Evolutionary conservation across 2,888 invertebrate species (phyloP).

Genomic region (Aspidapion aeneum): DNA sequence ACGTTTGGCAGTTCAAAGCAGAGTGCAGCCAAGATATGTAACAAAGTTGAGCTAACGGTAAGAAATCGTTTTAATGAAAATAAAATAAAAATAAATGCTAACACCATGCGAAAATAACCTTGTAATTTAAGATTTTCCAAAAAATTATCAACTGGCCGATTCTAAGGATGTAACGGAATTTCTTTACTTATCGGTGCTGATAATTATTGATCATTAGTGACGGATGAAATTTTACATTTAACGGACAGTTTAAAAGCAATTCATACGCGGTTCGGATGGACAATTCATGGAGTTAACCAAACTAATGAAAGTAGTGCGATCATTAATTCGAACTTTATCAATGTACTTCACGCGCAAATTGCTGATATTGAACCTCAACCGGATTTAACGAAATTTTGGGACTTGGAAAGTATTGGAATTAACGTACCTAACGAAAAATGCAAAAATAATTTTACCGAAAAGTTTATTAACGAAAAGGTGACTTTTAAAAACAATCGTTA

Average conservation of each 20-base stretch:
- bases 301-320: neutral
- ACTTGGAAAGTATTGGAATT: neutral
- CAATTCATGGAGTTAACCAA: neutral
- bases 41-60: neutral
- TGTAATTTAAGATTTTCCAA: neutral
- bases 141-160: neutral
- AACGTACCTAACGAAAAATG: neutral
- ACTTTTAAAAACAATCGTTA: conserved; percentile 9
- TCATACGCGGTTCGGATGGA: neutral
- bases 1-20: neutral
- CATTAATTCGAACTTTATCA: neutral
- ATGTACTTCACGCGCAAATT: neutral
- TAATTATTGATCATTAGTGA: neutral
- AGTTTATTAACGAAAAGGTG: conserved; percentile 1
- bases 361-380: neutral
- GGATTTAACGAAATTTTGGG: conserved; percentile 1
- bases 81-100: neutral
- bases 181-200: no score
- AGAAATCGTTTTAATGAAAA: no score
- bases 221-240: neutral
- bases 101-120: no score
- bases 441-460: conserved; percentile 2
- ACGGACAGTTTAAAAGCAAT: neutral
- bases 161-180: neutral
- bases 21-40: neutral